phyloP scores from a whole-genome alignment of 1,140 invertebrate genomes.

The Meloidogyne hapla region DNA sequence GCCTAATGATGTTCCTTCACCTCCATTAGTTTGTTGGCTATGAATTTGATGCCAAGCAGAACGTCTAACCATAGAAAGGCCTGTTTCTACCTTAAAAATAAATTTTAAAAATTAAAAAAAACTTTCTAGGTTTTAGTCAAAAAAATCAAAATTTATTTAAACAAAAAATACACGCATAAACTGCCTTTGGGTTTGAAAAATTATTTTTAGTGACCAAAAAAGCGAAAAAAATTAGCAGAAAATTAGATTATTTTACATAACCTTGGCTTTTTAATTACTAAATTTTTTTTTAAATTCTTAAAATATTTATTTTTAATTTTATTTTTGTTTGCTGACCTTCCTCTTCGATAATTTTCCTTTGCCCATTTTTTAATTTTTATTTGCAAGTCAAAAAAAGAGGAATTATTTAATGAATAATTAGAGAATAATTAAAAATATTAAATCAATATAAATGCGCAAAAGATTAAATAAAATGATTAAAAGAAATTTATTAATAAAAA shows the following conservation, averaged over 20 bases:
- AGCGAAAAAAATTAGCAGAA: background rate
- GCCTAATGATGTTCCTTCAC: constrained; percentile 3
- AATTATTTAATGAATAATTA: background rate
- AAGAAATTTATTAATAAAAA: too few relatives aligned
- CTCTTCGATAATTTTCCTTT: constrained; percentile 4
- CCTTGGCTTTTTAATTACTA: constrained; percentile 8
- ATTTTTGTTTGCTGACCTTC: background rate
- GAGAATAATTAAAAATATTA: background rate
- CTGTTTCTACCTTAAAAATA: constrained; percentile 44
- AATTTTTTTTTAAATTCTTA: constrained; percentile 2
- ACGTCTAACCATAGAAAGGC: constrained; percentile 32
- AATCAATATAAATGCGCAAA: too few relatives aligned
- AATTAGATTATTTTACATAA: background rate
- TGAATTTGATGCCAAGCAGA: constrained; percentile 32
- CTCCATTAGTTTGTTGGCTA: background rate
- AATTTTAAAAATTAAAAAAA: background rate
- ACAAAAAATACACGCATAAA: too few relatives aligned
- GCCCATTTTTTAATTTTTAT: background rate
- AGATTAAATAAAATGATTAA: too few relatives aligned
- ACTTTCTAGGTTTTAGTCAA: too few relatives aligned
- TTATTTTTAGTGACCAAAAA: too few relatives aligned
- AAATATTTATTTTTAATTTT: background rate
- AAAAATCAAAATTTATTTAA: too few relatives aligned
- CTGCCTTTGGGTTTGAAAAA: too few relatives aligned
- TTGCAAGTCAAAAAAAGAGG: background rate